Percentiles rank a stretch among this genome's conserved stretches.
phyloP scores from a whole-genome alignment of 2,797 vertebrate species.

The Pyrocephalus nanus region DNA sequence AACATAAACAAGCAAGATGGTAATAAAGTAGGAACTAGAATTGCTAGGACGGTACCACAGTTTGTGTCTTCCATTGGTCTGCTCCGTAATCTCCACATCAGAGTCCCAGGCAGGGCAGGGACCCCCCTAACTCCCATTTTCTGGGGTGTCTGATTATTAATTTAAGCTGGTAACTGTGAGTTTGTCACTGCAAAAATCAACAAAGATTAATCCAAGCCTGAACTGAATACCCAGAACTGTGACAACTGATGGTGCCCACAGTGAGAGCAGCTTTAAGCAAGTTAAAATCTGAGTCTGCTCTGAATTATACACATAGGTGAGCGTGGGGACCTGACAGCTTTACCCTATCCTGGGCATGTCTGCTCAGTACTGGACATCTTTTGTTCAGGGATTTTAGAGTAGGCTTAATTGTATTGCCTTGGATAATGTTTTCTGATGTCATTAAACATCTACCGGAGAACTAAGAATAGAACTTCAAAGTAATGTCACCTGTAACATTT shows the following conservation, averaged over 20 bases:
- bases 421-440: slow-evolving; percentile 41
- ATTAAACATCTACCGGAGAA: background rate
- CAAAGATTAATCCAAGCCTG: background rate
- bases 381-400: slow-evolving; percentile 33
- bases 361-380: background rate
- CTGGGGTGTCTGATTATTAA: background rate
- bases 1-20: background rate
- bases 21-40: background rate
- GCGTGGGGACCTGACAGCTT: background rate
- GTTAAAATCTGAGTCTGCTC: background rate
- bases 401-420: slow-evolving; percentile 45
- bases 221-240: background rate
- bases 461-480: slow-evolving; percentile 59
- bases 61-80: background rate
- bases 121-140: background rate
- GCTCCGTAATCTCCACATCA: background rate
- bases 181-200: background rate
- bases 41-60: background rate
- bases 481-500: slow-evolving; percentile 55
- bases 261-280: background rate
- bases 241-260: background rate
- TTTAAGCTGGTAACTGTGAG: background rate
- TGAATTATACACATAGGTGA: rapidly evolving
- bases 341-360: background rate
- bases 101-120: background rate